Conservation (phyloP, 2,888 invertebrate genomes). For the Cataglyphis albicans region DNA sequence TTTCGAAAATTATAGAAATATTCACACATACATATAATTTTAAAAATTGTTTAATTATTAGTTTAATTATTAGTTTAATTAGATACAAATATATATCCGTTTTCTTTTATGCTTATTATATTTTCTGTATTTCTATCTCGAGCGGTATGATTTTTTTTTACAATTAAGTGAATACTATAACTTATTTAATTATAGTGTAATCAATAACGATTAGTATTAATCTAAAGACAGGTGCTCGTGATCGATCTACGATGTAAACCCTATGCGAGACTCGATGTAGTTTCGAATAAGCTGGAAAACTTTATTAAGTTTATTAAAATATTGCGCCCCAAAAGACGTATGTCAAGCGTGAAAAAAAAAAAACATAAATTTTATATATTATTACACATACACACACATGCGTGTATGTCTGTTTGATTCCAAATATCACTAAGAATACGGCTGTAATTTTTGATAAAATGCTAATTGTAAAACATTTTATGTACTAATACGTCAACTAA, state of each 20-base stretch:
- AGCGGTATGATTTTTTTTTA: not conserved
- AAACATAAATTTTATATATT: not conserved
- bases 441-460: not conserved
- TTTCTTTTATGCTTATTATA: not conserved
- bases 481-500: not conserved
- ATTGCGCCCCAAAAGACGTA: not conserved
- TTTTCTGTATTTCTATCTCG: not conserved
- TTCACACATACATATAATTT: not conserved
- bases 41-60: not conserved
- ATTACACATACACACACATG: not conserved
- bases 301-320: not conserved
- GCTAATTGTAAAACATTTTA: not conserved
- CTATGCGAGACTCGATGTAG: conserved; percentile 28
- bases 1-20: not conserved
- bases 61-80: not conserved
- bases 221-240: conserved; percentile 67
- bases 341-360: not conserved
- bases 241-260: conserved; percentile 63
- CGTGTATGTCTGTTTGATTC: not conserved
- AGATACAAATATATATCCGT: not conserved
- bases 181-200: conserved; percentile 18
- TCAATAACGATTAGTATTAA: conserved; percentile 47
- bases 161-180: conserved; percentile 5
- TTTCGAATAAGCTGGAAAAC: not conserved
- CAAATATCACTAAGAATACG: not conserved